phyloP scores from a whole-genome alignment of 2,888 invertebrate genomes.

The Falcaria lacertinaria region DNA sequence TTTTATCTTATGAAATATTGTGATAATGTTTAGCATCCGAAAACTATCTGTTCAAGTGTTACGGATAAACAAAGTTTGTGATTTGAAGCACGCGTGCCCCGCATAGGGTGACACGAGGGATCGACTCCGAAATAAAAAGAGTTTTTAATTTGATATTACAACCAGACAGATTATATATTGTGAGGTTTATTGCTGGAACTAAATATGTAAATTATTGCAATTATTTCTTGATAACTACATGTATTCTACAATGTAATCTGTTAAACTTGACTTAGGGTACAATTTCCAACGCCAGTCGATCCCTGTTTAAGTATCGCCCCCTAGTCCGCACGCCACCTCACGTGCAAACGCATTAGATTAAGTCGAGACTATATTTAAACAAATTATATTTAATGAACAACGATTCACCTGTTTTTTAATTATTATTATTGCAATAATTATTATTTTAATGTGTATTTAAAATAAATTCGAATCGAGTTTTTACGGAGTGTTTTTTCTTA shows the following conservation, averaged over 20 bases:
- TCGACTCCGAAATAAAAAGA: constrained; percentile 2
- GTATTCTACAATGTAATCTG: too few relatives aligned
- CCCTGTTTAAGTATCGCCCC: constrained; percentile 29
- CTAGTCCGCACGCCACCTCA: constrained; percentile 56
- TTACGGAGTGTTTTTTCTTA: constrained; percentile 25
- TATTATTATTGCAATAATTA: constrained; percentile 50
- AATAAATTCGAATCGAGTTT: constrained; percentile 69
- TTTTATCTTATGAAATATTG: too few relatives aligned
- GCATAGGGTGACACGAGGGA: constrained; percentile 31
- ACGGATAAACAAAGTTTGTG: constrained; percentile 7
- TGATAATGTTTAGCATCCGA: not conserved
- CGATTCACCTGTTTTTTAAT: constrained; percentile 57
- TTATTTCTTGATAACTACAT: too few relatives aligned
- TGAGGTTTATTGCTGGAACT: too few relatives aligned
- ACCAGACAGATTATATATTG: too few relatives aligned
- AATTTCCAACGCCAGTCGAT: constrained; percentile 5
- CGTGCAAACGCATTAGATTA: constrained; percentile 40
- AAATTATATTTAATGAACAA: constrained; percentile 56
- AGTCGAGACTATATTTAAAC: constrained; percentile 47
- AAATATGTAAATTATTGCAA: too few relatives aligned
- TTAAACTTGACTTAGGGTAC: not conserved
- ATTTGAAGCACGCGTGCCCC: constrained; percentile 35
- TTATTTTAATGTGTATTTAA: constrained; percentile 66
- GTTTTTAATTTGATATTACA: too few relatives aligned
- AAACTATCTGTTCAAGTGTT: not conserved